phyloP scores from a whole-genome alignment of 2,888 invertebrate genomes.

The Caenorhabditis uteleia region DNA sequence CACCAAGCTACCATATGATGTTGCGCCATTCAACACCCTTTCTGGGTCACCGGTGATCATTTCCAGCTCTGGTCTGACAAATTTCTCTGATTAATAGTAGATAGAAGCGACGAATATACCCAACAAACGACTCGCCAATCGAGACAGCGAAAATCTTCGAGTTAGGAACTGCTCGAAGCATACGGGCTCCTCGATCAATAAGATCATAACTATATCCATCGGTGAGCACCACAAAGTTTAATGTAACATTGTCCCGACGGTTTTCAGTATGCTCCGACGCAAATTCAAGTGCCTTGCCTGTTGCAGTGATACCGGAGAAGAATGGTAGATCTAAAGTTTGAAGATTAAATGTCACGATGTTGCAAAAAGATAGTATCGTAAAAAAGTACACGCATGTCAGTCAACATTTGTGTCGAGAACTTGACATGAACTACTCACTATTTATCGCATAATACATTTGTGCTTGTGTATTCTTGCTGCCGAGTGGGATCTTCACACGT shows the following conservation, averaged over 20 bases:
- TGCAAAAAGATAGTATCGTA: slow-evolving; percentile 7
- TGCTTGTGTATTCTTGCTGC: slow-evolving; percentile 12
- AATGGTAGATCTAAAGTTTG: slow-evolving; percentile 38
- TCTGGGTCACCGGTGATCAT: slow-evolving; percentile 32
- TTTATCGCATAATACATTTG: slow-evolving; percentile 15
- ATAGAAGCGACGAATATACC: slow-evolving; percentile 1
- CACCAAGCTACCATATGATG: slow-evolving; percentile 36
- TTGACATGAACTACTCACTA: no score
- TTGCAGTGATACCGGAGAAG: slow-evolving; percentile 60
- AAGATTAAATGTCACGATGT: slow-evolving; percentile 14
- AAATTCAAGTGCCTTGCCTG: slow-evolving; percentile 53
- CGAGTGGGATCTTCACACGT: slow-evolving; percentile 31
- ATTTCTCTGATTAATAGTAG: slow-evolving; percentile 7
- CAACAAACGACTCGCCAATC: slow-evolving; percentile 28
- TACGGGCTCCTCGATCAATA: slow-evolving; percentile 26
- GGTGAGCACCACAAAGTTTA: slow-evolving; percentile 54
- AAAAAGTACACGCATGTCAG: slow-evolving; percentile 26
- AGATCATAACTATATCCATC: slow-evolving; percentile 55
- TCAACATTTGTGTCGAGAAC: no score
- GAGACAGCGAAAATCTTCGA: slow-evolving; percentile 33
- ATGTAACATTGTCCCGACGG: slow-evolving; percentile 37
- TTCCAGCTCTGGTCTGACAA: slow-evolving; percentile 35
- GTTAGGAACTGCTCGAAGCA: slow-evolving; percentile 27
- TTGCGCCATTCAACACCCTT: slow-evolving; percentile 21
- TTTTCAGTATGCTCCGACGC: slow-evolving; percentile 48